A percentile compares a stretch with the other conserved stretches of the same genome.
Evolutionary conservation across 2,888 invertebrate genomes (phyloP).

Genomic region (Sphinx pinastri): DNA sequence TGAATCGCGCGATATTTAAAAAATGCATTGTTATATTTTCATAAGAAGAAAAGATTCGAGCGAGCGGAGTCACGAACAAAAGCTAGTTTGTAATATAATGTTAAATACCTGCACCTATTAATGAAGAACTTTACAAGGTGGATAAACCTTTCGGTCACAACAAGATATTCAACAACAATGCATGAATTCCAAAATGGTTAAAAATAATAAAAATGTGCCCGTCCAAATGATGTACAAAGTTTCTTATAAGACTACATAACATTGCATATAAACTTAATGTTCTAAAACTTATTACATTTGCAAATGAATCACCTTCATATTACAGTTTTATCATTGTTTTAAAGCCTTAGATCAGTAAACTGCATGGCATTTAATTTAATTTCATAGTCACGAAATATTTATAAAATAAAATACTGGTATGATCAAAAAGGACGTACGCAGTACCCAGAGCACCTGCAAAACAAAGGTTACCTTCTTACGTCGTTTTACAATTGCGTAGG

Average conservation of each 20-base stretch:
- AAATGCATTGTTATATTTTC: too few species aligned
- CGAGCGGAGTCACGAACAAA: too few species aligned
- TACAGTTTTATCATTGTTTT: constrained; percentile 27
- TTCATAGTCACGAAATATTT: constrained; percentile 36
- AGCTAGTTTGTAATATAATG: too few species aligned
- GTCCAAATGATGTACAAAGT: too few species aligned
- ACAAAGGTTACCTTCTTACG: constrained; percentile 5
- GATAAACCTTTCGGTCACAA: too few species aligned
- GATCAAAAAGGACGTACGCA: background rate
- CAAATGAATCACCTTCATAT: constrained; percentile 34
- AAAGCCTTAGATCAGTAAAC: constrained; percentile 33
- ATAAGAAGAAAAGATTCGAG: too few species aligned
- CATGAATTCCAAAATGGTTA: too few species aligned
- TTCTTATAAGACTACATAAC: background rate
- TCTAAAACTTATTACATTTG: constrained; percentile 1
- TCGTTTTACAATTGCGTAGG: background rate
- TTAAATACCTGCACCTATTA: too few species aligned
- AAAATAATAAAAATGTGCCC: too few species aligned
- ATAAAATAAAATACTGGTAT: constrained; percentile 28
- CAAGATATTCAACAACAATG: too few species aligned
- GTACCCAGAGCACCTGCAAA: background rate
- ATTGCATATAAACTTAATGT: constrained; percentile 20
- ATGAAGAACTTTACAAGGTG: too few species aligned
- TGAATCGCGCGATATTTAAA: too few species aligned
- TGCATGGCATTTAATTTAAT: constrained; percentile 35